phyloP scores from a whole-genome alignment of 1,140 invertebrate species.

The Latrodectus geometricus region DNA sequence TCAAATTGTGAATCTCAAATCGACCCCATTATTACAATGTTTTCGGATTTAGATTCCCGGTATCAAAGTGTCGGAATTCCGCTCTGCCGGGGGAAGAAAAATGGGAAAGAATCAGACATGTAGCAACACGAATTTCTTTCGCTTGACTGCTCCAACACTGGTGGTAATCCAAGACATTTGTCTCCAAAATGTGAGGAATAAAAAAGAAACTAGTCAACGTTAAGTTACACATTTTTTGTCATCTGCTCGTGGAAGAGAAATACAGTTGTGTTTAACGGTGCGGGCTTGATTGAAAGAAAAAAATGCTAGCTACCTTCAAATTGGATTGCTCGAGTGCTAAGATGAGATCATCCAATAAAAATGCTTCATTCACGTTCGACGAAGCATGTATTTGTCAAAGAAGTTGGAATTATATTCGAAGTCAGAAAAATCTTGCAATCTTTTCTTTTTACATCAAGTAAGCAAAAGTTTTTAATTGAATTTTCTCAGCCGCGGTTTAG shows the following conservation, averaged over 20 bases:
- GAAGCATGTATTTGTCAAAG: slow-evolving; percentile 19
- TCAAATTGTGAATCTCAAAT: no score
- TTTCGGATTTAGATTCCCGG: not conserved
- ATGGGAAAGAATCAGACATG: not conserved
- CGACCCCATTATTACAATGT: not conserved
- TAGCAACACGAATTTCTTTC: slow-evolving; percentile 15
- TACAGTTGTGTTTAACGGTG: slow-evolving; percentile 23
- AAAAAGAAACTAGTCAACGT: not conserved
- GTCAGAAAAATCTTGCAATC: no score
- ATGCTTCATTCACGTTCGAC: slow-evolving; percentile 20
- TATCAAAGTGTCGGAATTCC: not conserved
- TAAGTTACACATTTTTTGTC: not conserved
- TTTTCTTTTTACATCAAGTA: no score
- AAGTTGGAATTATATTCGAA: no score
- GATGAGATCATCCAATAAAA: slow-evolving; percentile 2
- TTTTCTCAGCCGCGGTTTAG: no score
- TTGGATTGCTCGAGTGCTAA: slow-evolving; percentile 1
- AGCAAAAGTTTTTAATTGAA: no score
- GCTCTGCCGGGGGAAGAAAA: not conserved
- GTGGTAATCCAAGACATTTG: slow-evolving; percentile 36
- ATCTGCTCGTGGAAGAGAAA: not conserved
- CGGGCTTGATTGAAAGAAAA: slow-evolving; percentile 20
- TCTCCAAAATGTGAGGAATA: slow-evolving; percentile 4
- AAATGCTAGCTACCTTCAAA: slow-evolving; percentile 32
- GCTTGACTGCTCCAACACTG: not conserved